A percentile compares a stretch with the other conserved stretches of the same genome.
phyloP scores from a whole-genome alignment of 1,140 invertebrate species.

The Belonocnema kinseyi region DNA sequence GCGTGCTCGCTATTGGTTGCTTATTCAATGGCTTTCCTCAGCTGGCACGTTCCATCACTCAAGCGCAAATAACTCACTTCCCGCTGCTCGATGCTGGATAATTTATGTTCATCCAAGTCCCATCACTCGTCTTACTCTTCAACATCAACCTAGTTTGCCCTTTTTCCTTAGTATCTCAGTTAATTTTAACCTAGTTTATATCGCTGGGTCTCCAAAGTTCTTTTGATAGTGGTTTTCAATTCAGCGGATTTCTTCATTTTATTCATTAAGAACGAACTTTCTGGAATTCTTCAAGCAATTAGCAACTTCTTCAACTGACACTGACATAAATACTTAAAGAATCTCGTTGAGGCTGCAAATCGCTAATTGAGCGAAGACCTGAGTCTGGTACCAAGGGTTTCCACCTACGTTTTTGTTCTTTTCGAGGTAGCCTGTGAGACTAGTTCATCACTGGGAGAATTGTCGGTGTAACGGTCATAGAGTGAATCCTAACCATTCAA shows the following conservation, averaged over 20 bases:
- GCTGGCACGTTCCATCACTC: slow-evolving; percentile 75
- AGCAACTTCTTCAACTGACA: no score
- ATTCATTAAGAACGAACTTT: no score
- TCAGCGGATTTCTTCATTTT: no score
- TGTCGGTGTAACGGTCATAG: slow-evolving; percentile 65
- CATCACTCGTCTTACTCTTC: slow-evolving; percentile 58
- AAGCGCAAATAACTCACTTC: slow-evolving; percentile 76
- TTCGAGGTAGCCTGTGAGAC: slow-evolving; percentile 44
- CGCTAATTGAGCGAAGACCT: no score
- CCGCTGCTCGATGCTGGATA: slow-evolving; percentile 64
- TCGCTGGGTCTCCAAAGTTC: no score
- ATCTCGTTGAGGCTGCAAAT: no score
- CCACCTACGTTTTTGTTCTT: slow-evolving; percentile 25
- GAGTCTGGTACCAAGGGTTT: neutral
- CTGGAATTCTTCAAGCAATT: no score
- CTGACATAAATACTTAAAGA: no score
- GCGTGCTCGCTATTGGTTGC: slow-evolving; percentile 58
- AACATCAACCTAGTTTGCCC: slow-evolving; percentile 42
- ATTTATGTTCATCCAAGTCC: slow-evolving; percentile 69
- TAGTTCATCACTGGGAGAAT: slow-evolving; percentile 60
- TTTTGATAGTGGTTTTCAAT: no score
- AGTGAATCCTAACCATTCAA: slow-evolving; percentile 59
- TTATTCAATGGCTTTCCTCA: slow-evolving; percentile 69
- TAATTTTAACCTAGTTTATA: neutral
- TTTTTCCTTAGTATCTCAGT: slow-evolving; percentile 35